phyloP scores from a whole-genome alignment of 2,113 vertebrate species.

The Raja brachyura region DNA sequence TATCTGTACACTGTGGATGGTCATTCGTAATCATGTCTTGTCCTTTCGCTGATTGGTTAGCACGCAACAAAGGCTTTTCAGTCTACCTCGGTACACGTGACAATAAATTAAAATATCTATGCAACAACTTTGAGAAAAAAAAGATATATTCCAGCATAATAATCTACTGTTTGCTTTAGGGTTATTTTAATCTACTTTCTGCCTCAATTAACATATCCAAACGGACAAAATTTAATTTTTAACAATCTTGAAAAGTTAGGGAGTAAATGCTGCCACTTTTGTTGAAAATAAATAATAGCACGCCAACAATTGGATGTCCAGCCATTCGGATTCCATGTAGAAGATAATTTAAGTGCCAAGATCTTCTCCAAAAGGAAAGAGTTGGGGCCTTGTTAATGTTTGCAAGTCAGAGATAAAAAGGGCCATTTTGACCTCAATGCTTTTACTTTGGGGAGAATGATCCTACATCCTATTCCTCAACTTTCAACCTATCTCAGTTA shows the following conservation, averaged over 20 bases:
- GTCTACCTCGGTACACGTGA: too few relatives aligned
- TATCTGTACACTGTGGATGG: too few relatives aligned
- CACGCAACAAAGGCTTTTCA: too few relatives aligned
- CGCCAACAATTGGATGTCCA: neutral
- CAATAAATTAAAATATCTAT: too few relatives aligned
- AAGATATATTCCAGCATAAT: too few relatives aligned
- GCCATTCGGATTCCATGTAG: neutral
- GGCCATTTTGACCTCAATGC: neutral
- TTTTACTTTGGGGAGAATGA: neutral
- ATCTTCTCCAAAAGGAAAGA: too few relatives aligned
- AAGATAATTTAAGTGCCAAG: neutral
- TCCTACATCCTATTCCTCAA: neutral
- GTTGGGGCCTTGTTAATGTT: neutral
- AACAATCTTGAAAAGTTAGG: neutral
- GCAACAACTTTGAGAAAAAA: too few relatives aligned
- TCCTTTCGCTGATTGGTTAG: too few relatives aligned
- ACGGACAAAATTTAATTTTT: neutral
- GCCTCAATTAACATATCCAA: neutral
- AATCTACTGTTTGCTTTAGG: neutral
- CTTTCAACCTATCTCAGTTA: neutral
- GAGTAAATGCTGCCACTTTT: neutral
- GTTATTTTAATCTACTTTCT: neutral
- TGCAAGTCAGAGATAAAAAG: neutral
- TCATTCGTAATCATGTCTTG: too few relatives aligned
- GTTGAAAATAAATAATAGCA: neutral